Evolutionary conservation across 2,888 invertebrate genomes (phyloP).

Genomic region (Phania funesta): DNA sequence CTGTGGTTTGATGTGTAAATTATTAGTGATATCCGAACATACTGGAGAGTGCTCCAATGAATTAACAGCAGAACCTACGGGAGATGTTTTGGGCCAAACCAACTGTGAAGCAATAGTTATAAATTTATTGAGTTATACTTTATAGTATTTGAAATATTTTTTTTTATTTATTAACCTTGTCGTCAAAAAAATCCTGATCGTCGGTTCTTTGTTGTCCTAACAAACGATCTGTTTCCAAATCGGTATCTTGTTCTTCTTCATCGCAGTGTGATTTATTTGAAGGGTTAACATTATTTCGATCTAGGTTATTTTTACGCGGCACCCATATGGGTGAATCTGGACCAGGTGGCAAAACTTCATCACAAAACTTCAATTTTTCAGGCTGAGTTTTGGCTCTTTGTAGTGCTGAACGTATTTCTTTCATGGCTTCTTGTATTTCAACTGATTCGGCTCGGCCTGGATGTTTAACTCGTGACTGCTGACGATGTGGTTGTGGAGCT

Average conservation of each 20-base stretch:
- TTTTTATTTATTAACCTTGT: constrained; percentile 78
- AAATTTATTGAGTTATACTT: too few species aligned
- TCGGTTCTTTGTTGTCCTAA: constrained; percentile 96
- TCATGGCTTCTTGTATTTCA: constrained; percentile 84
- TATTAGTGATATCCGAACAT: constrained; percentile 71
- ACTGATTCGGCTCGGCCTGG: constrained; percentile 80
- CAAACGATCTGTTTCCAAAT: constrained; percentile 97
- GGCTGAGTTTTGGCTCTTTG: constrained; percentile 81
- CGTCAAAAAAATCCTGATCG: constrained; percentile 93
- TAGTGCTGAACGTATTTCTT: constrained; percentile 90
- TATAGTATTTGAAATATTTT: background rate
- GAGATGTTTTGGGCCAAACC: constrained; percentile 73
- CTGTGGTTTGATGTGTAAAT: constrained; percentile 73
- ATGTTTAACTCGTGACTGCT: constrained; percentile 80
- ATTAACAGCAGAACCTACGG: constrained; percentile 68
- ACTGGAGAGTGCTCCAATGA: constrained; percentile 72
- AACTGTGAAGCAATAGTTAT: constrained; percentile 66
- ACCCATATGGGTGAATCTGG: constrained; percentile 80
- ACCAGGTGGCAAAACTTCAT: constrained; percentile 77
- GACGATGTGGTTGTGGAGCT: constrained; percentile 74
- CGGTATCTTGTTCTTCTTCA: constrained; percentile 96
- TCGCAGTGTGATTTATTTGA: constrained; percentile 78
- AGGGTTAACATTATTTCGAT: constrained; percentile 35
- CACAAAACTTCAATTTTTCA: constrained; percentile 78
- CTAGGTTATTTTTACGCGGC: constrained; percentile 73